These are phyloP conservation scores for Patella vulgata DNA, from an alignment of 1,140 invertebrate genomes.

Conservation along the genomic window DNA sequence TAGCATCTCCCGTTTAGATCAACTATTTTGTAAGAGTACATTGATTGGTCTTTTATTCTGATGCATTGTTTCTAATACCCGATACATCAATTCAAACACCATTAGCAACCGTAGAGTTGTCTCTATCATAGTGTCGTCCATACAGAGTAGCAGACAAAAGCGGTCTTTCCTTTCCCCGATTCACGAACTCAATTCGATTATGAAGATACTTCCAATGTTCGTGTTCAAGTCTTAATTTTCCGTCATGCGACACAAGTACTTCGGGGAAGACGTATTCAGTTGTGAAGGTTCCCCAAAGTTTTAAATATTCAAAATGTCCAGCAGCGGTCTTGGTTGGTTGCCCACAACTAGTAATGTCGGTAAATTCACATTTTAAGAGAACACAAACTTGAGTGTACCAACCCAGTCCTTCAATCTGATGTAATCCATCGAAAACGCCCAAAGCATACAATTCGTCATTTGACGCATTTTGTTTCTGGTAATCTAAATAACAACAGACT, in stretches of 20 bases:
- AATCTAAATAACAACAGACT: slow-evolving; percentile 40
- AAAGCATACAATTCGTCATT: slow-evolving; percentile 29
- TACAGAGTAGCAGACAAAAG: slow-evolving; percentile 21
- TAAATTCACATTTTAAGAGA: slow-evolving; percentile 35
- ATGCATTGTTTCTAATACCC: too few species aligned
- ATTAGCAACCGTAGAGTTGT: too few species aligned
- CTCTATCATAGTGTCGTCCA: slow-evolving; percentile 18
- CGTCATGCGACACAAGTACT: slow-evolving; percentile 18
- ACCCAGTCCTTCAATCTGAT: slow-evolving; percentile 13
- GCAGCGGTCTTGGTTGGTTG: background rate
- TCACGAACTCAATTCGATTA: background rate
- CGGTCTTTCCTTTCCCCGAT: background rate
- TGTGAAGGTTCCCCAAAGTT: slow-evolving; percentile 26
- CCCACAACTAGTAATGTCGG: slow-evolving; percentile 10
- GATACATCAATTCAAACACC: too few species aligned
- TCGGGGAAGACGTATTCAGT: slow-evolving; percentile 38
- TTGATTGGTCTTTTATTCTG: too few species aligned
- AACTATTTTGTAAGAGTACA: too few species aligned
- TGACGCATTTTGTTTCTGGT: slow-evolving; percentile 11
- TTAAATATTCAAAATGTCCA: slow-evolving; percentile 18
- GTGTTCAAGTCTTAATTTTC: slow-evolving; percentile 10
- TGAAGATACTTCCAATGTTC: background rate
- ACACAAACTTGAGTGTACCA: slow-evolving; percentile 42
- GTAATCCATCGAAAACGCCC: slow-evolving; percentile 39
- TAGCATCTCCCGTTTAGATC: too few species aligned